Conservation (phyloP, 2,797 vertebrate species). For the Schizopygopsis pylzovi region DNA sequence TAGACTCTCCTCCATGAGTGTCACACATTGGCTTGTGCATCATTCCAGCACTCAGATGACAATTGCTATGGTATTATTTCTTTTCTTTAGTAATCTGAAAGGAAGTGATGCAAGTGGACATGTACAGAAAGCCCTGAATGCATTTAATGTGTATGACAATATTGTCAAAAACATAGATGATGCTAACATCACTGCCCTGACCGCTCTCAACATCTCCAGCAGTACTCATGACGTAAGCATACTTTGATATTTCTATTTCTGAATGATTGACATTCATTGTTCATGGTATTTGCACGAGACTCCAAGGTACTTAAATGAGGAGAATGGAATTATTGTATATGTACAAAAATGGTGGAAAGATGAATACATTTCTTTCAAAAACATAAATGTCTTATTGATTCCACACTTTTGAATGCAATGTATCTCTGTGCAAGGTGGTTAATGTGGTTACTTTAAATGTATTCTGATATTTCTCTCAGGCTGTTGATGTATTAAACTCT, state of each 20-base stretch:
- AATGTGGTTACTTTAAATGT: neutral
- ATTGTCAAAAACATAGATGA: slow-evolving; percentile 86
- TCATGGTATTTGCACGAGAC: neutral
- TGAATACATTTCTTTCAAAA: neutral
- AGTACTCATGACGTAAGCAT: slow-evolving; percentile 83
- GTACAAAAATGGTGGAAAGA: neutral
- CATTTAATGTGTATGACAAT: slow-evolving; percentile 95
- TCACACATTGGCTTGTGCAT: neutral
- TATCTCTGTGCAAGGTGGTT: neutral
- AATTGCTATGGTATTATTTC: neutral
- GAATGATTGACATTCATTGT: neutral
- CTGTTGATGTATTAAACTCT: slow-evolving; percentile 81
- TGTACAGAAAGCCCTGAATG: slow-evolving; percentile 92
- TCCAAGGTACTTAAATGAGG: neutral
- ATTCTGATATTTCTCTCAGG: slow-evolving; percentile 73
- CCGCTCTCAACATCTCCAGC: slow-evolving; percentile 83
- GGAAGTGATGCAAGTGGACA: slow-evolving; percentile 89
- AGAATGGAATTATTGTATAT: neutral
- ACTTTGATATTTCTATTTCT: neutral
- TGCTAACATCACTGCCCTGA: slow-evolving; percentile 83
- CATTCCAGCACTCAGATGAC: neutral
- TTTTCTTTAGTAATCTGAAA: slow-evolving; percentile 82
- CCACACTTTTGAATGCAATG: neutral
- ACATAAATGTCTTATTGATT: neutral
- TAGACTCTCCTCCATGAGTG: neutral